Conservation (phyloP, 2,888 invertebrate species). For the Heliconius cydno region DNA sequence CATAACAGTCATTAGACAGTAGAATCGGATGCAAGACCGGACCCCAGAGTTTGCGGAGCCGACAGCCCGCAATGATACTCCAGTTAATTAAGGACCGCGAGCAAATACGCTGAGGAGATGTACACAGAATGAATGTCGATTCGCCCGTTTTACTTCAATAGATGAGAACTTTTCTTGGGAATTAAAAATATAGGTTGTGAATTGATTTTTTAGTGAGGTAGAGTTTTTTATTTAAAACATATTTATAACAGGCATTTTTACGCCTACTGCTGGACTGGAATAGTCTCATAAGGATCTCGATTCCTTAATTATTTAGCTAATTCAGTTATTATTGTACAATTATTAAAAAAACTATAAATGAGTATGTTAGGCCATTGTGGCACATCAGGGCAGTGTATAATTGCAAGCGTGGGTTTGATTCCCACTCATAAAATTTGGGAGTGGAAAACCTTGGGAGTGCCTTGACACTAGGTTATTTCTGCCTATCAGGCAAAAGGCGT, state of each 20-base stretch:
- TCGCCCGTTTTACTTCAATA: not conserved
- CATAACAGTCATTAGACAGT: slow-evolving; percentile 8
- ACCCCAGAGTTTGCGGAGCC: slow-evolving; percentile 57
- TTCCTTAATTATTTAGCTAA: no score
- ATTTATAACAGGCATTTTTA: no score
- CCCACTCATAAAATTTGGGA: not conserved
- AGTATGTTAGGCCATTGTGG: no score
- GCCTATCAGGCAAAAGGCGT: not conserved
- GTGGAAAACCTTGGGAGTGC: not conserved
- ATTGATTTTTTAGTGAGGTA: not conserved
- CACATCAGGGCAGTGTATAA: no score
- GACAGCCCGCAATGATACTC: slow-evolving; percentile 64
- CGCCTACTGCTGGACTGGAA: no score
- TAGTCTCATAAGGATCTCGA: no score
- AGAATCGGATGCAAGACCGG: slow-evolving; percentile 8
- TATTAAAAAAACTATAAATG: no score
- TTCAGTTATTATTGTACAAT: no score
- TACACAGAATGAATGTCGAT: slow-evolving; percentile 19
- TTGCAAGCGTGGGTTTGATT: no score
- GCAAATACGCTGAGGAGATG: slow-evolving; percentile 22
- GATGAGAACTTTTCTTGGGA: not conserved
- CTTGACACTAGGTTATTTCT: not conserved
- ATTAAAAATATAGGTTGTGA: no score
- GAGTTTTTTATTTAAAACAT: no score
- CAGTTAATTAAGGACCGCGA: slow-evolving; percentile 63